Evolutionary conservation across 2,888 invertebrate genomes (phyloP).

Genomic region (Dasysyrphus albostriatus): DNA sequence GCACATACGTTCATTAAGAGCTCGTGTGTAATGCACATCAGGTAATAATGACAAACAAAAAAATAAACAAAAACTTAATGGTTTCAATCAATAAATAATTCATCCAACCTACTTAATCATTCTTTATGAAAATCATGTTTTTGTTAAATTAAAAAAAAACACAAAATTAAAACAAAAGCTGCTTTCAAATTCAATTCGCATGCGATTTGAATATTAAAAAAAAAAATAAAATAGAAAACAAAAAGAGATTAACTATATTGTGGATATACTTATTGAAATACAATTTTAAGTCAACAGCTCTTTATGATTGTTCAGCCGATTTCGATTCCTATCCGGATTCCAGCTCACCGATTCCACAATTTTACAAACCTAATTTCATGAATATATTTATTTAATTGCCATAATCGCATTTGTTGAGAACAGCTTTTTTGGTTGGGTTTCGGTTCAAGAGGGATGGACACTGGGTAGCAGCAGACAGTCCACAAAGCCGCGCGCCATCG

Average conservation of each 20-base stretch:
- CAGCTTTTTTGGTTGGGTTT: constrained; percentile 28
- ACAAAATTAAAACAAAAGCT: constrained; percentile 6
- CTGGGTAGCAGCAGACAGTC: neutral
- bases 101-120: constrained; percentile 7
- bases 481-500: too few species aligned
- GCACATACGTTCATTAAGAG: neutral
- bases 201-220: neutral
- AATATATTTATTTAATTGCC: constrained; percentile 53
- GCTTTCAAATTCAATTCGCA: constrained; percentile 9
- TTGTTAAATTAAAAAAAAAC: neutral
- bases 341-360: constrained; percentile 1
- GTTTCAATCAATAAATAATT: constrained; percentile 9
- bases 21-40: neutral
- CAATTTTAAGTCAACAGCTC: constrained; percentile 26
- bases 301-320: constrained; percentile 18
- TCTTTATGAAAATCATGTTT: constrained; percentile 12
- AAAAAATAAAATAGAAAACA: neutral
- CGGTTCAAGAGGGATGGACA: neutral
- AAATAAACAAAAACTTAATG: neutral
- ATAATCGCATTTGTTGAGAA: constrained; percentile 61
- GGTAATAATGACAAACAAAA: neutral
- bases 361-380: constrained; percentile 31
- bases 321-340: neutral
- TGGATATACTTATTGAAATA: constrained; percentile 27
- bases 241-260: constrained; percentile 11